Evolutionary conservation across 2,888 invertebrate species (phyloP).

Genomic region (Prosapia bicincta): DNA sequence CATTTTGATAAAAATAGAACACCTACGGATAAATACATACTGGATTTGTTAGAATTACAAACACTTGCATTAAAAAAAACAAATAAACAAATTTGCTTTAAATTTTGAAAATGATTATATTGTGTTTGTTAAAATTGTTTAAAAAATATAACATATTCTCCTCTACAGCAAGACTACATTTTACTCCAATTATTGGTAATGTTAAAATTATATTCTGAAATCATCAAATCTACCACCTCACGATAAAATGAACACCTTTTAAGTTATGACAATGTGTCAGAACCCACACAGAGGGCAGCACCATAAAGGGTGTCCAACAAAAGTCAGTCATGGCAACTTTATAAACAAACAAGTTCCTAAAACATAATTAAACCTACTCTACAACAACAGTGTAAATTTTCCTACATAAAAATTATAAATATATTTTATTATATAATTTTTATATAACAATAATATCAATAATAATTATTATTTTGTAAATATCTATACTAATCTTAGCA

Average conservation of each 20-base stretch:
- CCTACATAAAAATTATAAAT: slow-evolving; percentile 24
- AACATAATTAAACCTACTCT: slow-evolving; percentile 14
- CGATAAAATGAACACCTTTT: not conserved
- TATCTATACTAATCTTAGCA: slow-evolving; percentile 16
- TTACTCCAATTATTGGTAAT: too few relatives aligned
- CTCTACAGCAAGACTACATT: too few relatives aligned
- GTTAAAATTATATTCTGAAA: not conserved
- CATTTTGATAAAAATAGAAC: too few relatives aligned
- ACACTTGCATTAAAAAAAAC: too few relatives aligned
- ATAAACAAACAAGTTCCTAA: slow-evolving; percentile 9
- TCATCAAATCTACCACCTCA: not conserved
- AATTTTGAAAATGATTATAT: too few relatives aligned
- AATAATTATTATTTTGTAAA: slow-evolving; percentile 19
- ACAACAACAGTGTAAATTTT: slow-evolving; percentile 24
- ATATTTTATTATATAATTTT: slow-evolving; percentile 19
- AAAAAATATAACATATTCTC: too few relatives aligned
- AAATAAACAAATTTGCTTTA: too few relatives aligned
- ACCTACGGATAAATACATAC: too few relatives aligned
- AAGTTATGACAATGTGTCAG: not conserved
- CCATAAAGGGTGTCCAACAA: not conserved
- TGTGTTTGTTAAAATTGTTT: too few relatives aligned
- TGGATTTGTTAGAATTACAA: too few relatives aligned
- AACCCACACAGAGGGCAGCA: not conserved
- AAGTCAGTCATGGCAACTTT: slow-evolving; percentile 14
- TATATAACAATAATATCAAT: slow-evolving; percentile 16